Evolutionary conservation across 2,797 vertebrate genomes (phyloP), one percentile per base, ranked within the genome.

Genomic region (Naso thynnoides): DNA sequence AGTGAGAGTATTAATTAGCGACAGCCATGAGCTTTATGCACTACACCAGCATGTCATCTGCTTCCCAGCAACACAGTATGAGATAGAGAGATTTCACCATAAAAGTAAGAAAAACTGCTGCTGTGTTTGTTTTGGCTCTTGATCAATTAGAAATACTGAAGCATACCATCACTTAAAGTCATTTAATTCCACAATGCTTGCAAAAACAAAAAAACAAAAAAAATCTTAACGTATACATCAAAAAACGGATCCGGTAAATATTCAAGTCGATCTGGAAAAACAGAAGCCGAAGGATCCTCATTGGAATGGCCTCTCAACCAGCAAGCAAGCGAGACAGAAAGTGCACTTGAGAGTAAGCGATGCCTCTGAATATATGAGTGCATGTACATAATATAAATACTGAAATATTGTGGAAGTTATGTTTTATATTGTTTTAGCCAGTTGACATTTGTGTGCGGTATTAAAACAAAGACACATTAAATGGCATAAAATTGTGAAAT

Each of bases 361-460:
- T 82, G 88, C 90, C 85, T 91, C 88, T 64, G 57, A 84, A 67
- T 57, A 82, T 69, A 75, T 55, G 91, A 87, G 87, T 83, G 88
- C 80, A 86, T 94, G 91, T 93, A 93, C 74, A 92, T 93, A 93
- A 91, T 94, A 94, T 93, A 94, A 93, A 94, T 93, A 94, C 82
- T 48, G 78, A 81, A 52, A 84, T 87, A 83, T 68, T 82, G 91
- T 94, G 88, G 88, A 91, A 86, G 88, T 89, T 91, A 89, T 92
- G 90, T 94, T 94, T 94, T 94, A 92, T 94, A 93, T 93, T 92
- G 91, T 93, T 93, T 94, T 93, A 93, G 92, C 90, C 88, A 91
- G 87, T 92, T 86, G 86, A 90, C 91, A 90, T 90, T 88, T 92
- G 87, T 93, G 87, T 90, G 92, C 92, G 91, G 79, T 92, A 87